Base-by-base conservation (phyloP, 30 jellyfish, hydroid and myxozoan species). In the Aurelia aurita region DNA sequence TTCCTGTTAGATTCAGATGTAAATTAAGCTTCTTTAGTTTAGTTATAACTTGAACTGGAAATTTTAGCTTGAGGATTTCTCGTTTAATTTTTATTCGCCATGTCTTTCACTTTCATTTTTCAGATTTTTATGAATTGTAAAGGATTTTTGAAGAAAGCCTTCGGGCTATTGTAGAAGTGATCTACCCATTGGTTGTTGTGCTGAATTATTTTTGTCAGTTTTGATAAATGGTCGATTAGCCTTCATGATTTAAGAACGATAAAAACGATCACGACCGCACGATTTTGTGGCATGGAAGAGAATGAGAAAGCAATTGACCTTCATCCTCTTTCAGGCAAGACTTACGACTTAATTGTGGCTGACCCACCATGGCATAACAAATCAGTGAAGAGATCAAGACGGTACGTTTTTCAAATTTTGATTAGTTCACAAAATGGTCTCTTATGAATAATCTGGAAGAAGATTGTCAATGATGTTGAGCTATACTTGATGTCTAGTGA, bases 281-380 rank as follows among this genome's bases (percentile, higher is more conserved):
- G 29, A 32, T 18, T 19, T 21, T 14, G 35, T 9, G 73, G 7
- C 7, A n/a, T 61, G 7, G 7, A 21, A 74, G 34, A 11, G 62
- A 46, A 3, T 51, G 43, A 54, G 20, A 22, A 39, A 6, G 1
- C 15, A 39, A 7, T 39, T 39, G 0, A 15, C 15, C 51, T 39
- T 39, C 51, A 39, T 39, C 51, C 51, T 39, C 51, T 39, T 39
- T 39, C 61, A 94, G 97, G 95, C 18, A 59, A 43, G 20, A 73
- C 27, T 15, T 94, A 79, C 75, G 97, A 89, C 61, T 43, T 94
- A 25, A 81, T 94, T 32, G 94, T 88, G 14, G 72, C 85, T 49
- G 99, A 94, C 72, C 99, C 99, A 25, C 99, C 99, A 3, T 94
- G 99, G 99, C 90, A 85, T 75, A 94, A 94, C 82, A 94, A 94